phyloP scores from a whole-genome alignment of 2,797 vertebrate species.

The Fratercula arctica region DNA sequence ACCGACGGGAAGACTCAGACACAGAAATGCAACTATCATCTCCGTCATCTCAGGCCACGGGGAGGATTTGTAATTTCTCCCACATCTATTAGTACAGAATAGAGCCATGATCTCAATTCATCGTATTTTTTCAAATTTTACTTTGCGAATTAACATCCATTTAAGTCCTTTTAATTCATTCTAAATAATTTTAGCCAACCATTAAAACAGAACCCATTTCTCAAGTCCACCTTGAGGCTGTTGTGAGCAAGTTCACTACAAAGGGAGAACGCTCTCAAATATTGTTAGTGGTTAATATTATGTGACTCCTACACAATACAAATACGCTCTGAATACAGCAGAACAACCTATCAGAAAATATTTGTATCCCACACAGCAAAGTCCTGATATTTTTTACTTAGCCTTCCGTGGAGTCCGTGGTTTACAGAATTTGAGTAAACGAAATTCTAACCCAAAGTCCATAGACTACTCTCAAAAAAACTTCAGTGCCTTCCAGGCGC shows the following conservation, averaged over 20 bases:
- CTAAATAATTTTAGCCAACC: neutral
- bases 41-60: neutral
- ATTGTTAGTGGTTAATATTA: neutral
- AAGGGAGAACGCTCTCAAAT: neutral
- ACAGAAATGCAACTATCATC: neutral
- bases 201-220: neutral
- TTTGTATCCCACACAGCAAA: neutral
- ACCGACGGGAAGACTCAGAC: neutral
- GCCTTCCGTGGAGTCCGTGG: neutral
- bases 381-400: neutral
- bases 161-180: neutral
- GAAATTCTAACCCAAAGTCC: neutral
- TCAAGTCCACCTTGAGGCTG: neutral
- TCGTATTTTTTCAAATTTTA: neutral
- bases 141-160: neutral
- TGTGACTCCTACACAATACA: neutral
- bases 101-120: neutral
- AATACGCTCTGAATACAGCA: neutral
- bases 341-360: neutral
- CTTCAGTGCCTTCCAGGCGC: rapidly evolving
- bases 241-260: neutral
- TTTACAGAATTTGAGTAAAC: neutral
- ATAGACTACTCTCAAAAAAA: neutral
- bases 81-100: neutral
- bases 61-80: neutral